Percentiles rank a stretch among this genome's conserved stretches.
phyloP scores from a whole-genome alignment of 2,113 vertebrate genomes.

The Lasiurus borealis region DNA sequence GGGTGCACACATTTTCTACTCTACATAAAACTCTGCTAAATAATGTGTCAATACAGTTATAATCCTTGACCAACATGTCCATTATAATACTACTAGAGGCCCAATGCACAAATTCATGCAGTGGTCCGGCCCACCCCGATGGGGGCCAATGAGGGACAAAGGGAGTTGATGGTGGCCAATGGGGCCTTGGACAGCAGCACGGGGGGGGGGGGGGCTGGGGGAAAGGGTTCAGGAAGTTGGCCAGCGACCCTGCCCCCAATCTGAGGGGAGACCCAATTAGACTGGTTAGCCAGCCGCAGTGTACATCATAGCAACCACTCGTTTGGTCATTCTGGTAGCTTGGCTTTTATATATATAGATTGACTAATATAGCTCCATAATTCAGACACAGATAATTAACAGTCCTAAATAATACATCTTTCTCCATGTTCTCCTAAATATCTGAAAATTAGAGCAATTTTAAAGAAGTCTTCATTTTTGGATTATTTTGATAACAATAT shows the following conservation, averaged over 20 bases:
- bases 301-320: too few species aligned
- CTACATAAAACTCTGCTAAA: background rate
- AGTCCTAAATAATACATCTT: background rate
- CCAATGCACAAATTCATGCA: too few species aligned
- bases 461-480: background rate
- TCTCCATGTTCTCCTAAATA: background rate
- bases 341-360: background rate
- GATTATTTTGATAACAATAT: background rate
- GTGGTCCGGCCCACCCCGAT: fast-evolving
- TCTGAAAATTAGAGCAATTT: background rate
- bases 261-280: too few species aligned
- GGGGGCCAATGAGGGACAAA: too few species aligned
- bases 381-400: background rate
- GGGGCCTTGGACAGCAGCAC: too few species aligned
- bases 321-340: too few species aligned
- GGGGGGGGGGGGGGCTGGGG: too few species aligned
- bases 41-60: background rate
- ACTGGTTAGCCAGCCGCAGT: too few species aligned
- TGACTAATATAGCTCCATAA: background rate
- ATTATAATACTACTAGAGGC: background rate
- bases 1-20: background rate
- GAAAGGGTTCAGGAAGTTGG: too few species aligned
- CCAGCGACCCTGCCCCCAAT: too few species aligned
- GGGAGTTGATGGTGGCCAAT: too few species aligned
- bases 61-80: background rate